Evolutionary conservation across 2,797 vertebrate genomes (phyloP).

Genomic region (Sciurus vulgaris): DNA sequence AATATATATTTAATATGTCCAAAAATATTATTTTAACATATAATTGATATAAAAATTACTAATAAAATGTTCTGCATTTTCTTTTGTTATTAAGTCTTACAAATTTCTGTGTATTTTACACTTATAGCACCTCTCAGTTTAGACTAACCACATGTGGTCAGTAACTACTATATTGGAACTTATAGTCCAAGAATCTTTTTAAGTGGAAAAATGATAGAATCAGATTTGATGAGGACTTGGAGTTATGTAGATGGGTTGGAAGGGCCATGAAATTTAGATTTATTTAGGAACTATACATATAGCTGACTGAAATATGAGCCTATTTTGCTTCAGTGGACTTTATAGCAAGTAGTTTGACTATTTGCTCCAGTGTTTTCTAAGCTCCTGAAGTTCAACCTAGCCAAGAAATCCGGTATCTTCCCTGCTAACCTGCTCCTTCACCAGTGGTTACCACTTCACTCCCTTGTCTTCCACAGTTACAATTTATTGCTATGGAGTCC

Average conservation of each 20-base stretch:
- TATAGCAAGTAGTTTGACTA: background rate
- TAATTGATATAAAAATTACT: background rate
- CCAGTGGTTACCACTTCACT: background rate
- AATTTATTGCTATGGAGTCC: background rate
- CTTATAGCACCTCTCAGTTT: background rate
- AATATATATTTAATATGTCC: no score
- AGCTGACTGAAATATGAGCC: background rate
- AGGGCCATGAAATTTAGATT: background rate
- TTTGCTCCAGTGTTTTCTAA: conserved; percentile 34
- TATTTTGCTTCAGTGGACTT: background rate
- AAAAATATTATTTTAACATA: no score
- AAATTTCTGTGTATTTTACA: background rate
- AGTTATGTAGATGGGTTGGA: background rate
- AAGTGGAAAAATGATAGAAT: conserved; percentile 3
- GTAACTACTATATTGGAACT: background rate
- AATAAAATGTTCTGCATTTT: conserved; percentile 9
- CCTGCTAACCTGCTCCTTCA: background rate
- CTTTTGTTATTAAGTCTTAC: background rate
- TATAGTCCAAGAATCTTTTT: background rate
- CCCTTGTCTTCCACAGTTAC: background rate
- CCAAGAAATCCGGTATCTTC: background rate
- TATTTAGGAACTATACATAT: background rate
- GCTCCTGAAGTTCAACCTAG: background rate
- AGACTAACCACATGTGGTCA: background rate
- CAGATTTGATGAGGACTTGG: background rate